Percentiles rank a stretch among this genome's conserved stretches.
Conservation (phyloP, 1,140 invertebrate species). For the Drosophila ambigua region DNA sequence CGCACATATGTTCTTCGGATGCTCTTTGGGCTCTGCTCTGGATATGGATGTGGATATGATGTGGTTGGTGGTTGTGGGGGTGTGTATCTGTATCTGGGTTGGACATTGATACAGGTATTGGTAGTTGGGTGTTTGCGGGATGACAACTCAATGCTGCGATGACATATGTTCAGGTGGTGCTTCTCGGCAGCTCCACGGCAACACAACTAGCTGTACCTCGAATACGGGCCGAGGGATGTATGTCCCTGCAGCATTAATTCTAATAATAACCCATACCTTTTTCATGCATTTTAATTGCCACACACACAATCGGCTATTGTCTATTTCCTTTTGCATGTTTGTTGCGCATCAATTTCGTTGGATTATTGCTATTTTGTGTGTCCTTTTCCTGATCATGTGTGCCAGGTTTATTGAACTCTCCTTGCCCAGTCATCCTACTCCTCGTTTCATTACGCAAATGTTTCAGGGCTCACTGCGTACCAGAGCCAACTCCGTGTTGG, state of each 20-base stretch:
- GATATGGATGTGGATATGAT: no score
- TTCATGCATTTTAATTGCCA: conserved; percentile 61
- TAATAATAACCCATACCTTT: conserved; percentile 69
- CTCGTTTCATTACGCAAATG: conserved; percentile 43
- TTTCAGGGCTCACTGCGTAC: conserved; percentile 20
- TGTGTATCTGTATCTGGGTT: conserved; percentile 10
- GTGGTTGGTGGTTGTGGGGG: neutral
- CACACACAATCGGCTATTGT: conserved; percentile 3
- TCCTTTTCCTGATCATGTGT: conserved; percentile 11
- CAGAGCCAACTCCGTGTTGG: neutral
- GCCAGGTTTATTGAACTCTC: conserved; percentile 65
- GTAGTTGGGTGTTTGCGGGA: conserved; percentile 18
- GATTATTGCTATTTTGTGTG: conserved; percentile 35
- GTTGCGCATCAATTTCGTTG: conserved; percentile 59
- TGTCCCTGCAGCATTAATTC: conserved; percentile 54
- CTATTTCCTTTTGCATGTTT: conserved; percentile 64
- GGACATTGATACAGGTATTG: conserved; percentile 78
- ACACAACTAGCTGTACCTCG: conserved; percentile 56
- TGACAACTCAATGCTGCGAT: conserved; percentile 58
- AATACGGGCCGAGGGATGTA: conserved; percentile 47
- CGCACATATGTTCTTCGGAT: conserved; percentile 66
- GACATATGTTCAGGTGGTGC: conserved; percentile 57
- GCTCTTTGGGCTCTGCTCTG: neutral
- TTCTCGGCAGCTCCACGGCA: neutral
- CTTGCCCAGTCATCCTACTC: conserved; percentile 28